These are phyloP conservation scores for Molossus molossus DNA, from an alignment of 2,797 vertebrate species.

Conservation along the genomic window DNA sequence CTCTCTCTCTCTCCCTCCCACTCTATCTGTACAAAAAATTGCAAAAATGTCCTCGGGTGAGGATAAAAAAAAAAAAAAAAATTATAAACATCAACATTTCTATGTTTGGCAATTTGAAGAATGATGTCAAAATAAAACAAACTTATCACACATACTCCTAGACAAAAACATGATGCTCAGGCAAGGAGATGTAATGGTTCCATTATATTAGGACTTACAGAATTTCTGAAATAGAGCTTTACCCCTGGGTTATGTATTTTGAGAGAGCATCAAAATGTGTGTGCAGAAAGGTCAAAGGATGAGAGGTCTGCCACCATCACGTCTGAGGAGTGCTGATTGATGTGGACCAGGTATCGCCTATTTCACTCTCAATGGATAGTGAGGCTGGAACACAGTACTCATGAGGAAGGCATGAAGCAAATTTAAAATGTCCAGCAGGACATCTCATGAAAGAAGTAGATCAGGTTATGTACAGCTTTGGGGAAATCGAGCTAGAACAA, in stretches of 20 bases:
- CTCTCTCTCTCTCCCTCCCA: too few relatives aligned
- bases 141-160: not conserved
- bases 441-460: not conserved
- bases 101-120: not conserved
- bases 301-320: not conserved
- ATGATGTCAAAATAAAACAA: not conserved
- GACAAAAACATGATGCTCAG: not conserved
- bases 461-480: not conserved
- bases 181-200: not conserved
- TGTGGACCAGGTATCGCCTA: not conserved
- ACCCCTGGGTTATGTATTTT: not conserved
- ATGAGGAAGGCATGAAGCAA: not conserved
- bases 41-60: too few relatives aligned
- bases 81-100: not conserved
- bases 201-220: not conserved
- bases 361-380: not conserved
- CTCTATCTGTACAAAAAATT: too few relatives aligned
- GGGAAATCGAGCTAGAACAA: not conserved
- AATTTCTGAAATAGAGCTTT: not conserved
- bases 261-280: not conserved
- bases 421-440: not conserved
- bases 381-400: not conserved
- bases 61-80: too few relatives aligned
- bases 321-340: not conserved
- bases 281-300: not conserved